Base-by-base conservation (phyloP, 2,797 vertebrate genomes). In the Falco berigora region DNA sequence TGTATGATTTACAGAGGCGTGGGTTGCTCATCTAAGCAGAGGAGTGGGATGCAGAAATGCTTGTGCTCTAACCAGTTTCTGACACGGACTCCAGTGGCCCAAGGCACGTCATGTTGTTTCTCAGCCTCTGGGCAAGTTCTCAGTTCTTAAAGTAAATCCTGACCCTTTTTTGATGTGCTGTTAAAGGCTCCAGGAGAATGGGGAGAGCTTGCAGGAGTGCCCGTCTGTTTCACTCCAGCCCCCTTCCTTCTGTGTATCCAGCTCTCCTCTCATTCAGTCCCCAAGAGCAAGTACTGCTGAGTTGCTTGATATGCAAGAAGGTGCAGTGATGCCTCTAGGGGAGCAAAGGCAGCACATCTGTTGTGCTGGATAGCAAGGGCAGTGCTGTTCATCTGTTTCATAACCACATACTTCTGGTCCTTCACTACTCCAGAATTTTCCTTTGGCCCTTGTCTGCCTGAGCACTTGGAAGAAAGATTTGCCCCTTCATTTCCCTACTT, bases 61-160 rank as follows among this genome's bases (percentile, higher is more conserved):
- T 58, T 74, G 78, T 88, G 84, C 92, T 94, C 96, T 83, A 95
- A 95, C 92, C 91, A 94, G 87, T 91, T 96, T 95, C 86, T 81
- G 46, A 83, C 86, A 92, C 1, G 53, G 91, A 36, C 86, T 91
- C 61, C 63, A 40, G 75, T 0, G 1, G 81, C 84, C 75, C 84
- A 78, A 67, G 92, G 78, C 85, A 75, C 0, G 1, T 30, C 59
- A 68, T 47, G 75, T 64, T 83, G 59, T 64, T 96, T 87, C 68
- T 82, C 81, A 87, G 86, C 78, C 78, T 73, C 76, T 85, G 66
- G 74, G 88, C n/a, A 75, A 92, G 28, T 34, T 71, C 74, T 52
- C 46, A 58, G n/a, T 83, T 88, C 64, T 27, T 40, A 74, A 50
- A 91, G 56, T 11, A 90, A 92, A 91, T 32, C 28, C 34, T 0